phyloP scores from a whole-genome alignment of 2,797 vertebrate species.

The Tenualosa ilisha region DNA sequence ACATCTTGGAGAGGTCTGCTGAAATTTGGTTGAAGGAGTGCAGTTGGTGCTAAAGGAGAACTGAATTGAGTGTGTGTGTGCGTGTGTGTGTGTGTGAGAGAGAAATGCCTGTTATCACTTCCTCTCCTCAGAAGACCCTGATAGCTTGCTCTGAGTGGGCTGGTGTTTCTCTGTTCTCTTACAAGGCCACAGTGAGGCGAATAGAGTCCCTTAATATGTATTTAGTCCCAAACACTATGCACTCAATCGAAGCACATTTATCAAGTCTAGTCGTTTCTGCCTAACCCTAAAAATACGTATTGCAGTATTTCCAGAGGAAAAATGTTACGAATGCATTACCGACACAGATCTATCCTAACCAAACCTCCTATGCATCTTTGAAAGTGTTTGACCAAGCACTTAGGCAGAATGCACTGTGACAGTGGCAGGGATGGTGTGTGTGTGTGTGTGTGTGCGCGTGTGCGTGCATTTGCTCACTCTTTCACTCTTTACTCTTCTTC shows the following conservation, averaged over 20 bases:
- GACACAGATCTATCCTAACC: constrained; percentile 34
- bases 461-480: not conserved
- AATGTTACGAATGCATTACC: not conserved
- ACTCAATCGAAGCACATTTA: not conserved
- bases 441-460: not conserved
- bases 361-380: constrained; percentile 24
- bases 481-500: not conserved
- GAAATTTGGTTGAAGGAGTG: not conserved
- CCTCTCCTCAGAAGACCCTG: not conserved
- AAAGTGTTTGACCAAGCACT: constrained; percentile 31
- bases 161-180: not conserved
- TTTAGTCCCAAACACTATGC: not conserved
- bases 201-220: too few species aligned
- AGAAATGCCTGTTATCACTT: not conserved
- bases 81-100: too few species aligned
- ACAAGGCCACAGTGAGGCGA: not conserved
- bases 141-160: not conserved
- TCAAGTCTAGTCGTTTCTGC: too few species aligned
- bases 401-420: constrained; percentile 17
- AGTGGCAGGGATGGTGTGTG: constrained; percentile 29
- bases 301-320: not conserved
- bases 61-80: not conserved
- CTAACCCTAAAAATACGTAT: not conserved
- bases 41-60: not conserved
- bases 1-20: not conserved